Evolutionary conservation across 2,113 vertebrate genomes (phyloP), one percentile per base, ranked within the genome.

Genomic region (Harpagus bidentatus): DNA sequence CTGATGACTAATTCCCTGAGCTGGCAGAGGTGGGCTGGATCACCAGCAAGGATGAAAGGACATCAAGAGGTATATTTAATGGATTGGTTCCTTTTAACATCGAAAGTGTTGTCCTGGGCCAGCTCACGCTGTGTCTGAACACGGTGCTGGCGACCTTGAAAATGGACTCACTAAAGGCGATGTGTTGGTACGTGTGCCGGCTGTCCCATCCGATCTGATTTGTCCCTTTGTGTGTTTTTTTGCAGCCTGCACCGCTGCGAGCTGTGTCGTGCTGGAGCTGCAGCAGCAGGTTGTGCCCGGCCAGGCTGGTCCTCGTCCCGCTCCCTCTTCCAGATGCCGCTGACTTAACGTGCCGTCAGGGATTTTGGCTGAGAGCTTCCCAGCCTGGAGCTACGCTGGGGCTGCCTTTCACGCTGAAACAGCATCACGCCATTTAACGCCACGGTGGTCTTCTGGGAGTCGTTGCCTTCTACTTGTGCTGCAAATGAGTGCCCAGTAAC

Each of bases 171-270:
- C 36, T 15, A 1, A 21, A 1, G 3, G 43, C 1, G 10, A 2
- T 7, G 83, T 13, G 78, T 0, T 20, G 53, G 16, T 16, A 14
- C 1, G 0, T 0, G 5, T 31, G 17, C 40, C 1, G 6, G 13
- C 34, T 70, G 55, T 52, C 29, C 76, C 1, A 0, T 2, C 59
- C 2, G 16, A 18, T 2, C 63, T 9, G 1, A 1, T 1, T 4
- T 23, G 17, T 31, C 78, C 50, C 69, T 13, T 0, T 1, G 36
- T 7, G 16, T 36, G 45, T 3, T 17, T 14, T 76, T 77, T 5
- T 11, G 42, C 62, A 71, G 71, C 61, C 61, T 45, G 18, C 9
- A 1, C 0, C 1, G 2, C 43, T 53, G 53, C 3, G 5, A 40
- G 13, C 34, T 13, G 31, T 7, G 53, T 7, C 0, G 0, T 14